Evolutionary conservation across 2,113 vertebrate species (phyloP).

Genomic region (Cercopithecus mona): DNA sequence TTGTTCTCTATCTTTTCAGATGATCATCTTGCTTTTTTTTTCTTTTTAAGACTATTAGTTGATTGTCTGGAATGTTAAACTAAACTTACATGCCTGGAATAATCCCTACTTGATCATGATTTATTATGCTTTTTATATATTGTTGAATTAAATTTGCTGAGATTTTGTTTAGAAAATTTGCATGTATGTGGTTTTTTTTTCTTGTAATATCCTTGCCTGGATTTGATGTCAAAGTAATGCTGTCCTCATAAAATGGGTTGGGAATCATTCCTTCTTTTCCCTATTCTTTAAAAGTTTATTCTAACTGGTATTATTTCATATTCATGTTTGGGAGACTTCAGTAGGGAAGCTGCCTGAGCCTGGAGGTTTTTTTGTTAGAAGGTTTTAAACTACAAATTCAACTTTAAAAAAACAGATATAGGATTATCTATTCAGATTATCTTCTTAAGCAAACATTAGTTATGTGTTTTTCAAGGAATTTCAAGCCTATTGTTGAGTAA

Average conservation of each 20-base stretch:
- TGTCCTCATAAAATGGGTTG: not conserved
- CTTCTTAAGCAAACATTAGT: not conserved
- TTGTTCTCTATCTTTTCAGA: conserved; percentile 18
- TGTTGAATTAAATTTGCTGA: not conserved
- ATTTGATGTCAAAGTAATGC: not conserved
- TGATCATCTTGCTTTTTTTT: not conserved
- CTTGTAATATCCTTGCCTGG: not conserved
- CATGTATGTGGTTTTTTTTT: not conserved
- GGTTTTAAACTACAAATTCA: not conserved
- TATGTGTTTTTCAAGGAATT: not conserved
- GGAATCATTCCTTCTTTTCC: not conserved
- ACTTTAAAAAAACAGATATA: not conserved
- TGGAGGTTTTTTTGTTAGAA: not conserved
- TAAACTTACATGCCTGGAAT: not conserved
- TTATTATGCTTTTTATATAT: conserved; percentile 11
- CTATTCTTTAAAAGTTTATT: not conserved
- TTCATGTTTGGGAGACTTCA: not conserved
- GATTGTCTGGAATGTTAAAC: conserved; percentile 31
- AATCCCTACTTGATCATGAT: conserved; percentile 26
- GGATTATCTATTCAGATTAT: not conserved
- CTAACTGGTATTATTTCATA: not conserved
- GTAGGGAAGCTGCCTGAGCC: not conserved
- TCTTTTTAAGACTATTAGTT: not conserved
- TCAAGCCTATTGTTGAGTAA: not conserved
- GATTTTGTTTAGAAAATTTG: conserved; percentile 50